A percentile compares a stretch with the other conserved stretches of the same genome.
phyloP scores from a whole-genome alignment of 2,113 vertebrate genomes.

The Telmatochromis brachygnathus region DNA sequence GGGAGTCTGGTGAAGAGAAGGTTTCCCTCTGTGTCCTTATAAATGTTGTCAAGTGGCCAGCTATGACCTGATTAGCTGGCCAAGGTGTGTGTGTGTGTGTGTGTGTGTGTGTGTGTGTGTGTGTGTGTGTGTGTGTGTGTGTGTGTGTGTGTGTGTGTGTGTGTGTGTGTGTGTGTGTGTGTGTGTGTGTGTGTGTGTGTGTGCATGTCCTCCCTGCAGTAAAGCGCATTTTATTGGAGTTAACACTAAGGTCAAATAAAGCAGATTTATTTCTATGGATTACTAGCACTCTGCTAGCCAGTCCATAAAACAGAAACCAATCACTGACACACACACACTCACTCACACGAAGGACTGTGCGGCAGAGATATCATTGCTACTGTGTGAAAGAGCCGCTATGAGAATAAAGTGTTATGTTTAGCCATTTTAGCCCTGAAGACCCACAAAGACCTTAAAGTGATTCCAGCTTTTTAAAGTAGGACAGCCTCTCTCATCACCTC shows the following conservation, averaged over 20 bases:
- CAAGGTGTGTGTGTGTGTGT: neutral
- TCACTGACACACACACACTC: constrained; percentile 58
- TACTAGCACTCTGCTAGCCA: constrained; percentile 61
- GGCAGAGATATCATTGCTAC: constrained; percentile 50
- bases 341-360: constrained; percentile 27
- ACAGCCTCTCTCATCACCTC: neutral
- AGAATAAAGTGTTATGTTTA: constrained; percentile 34
- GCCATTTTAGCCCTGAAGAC: constrained; percentile 35
- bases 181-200: neutral
- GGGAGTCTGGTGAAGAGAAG: neutral
- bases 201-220: constrained; percentile 45
- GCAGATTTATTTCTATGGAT: constrained; percentile 66
- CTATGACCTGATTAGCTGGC: constrained; percentile 28
- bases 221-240: constrained; percentile 73
- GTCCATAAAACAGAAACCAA: constrained; percentile 75
- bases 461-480: neutral
- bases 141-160: neutral
- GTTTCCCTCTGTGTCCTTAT: constrained; percentile 46
- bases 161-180: neutral
- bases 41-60: constrained; percentile 45
- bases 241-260: constrained; percentile 71
- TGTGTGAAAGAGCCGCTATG: constrained; percentile 23
- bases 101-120: no score
- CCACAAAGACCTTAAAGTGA: constrained; percentile 3
- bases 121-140: no score